Evolutionary conservation across 1,140 invertebrate genomes (phyloP), one percentile per base, ranked within the genome.

Genomic region (Leptoteleia sp.): DNA sequence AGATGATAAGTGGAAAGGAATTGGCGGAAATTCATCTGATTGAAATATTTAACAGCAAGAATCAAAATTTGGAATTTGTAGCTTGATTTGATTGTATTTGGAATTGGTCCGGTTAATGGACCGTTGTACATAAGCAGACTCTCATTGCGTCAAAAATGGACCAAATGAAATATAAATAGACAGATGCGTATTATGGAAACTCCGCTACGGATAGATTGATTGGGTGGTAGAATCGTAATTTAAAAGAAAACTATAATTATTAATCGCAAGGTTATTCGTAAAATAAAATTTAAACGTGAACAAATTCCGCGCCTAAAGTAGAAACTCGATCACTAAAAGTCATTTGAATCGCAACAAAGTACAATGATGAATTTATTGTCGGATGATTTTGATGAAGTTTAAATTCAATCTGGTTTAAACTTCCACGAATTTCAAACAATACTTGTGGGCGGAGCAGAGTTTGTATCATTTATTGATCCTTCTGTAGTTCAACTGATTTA

Each of bases 71-170:
- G 17, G 4, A 19, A 31, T 17, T 7, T 33, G 5, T 47, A 5
- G 11, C 15, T 11, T 47, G 19, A 64, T 50, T 42, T 65, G 9
- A 16, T 57, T 59, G 13, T 38, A 25, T 42, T 50, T 71, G 16
- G 27, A 71, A 15, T 52, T 25, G 40, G 43, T 35, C 40, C 13
- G 22, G 12, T 29, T 11, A 48, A 47, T 48, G 8, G 13, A 68
- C 47, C 45, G 79, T 25, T 87, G 85, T 87, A 85, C 80, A 85
- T 86, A 87, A 84, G 81, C 83, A 84, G 85, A 84, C 82, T 67
- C 82, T 67, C 76, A 81, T 82, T 83, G 83, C 80, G 83, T 85
- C 82, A 71, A 84, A 85, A 86, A 86, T 84, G 85, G 85, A 86
- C 85, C 85, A 86, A 87, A 81, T 57, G 83, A 83, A 81, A 42